A percentile compares a stretch with the other conserved stretches of the same genome.
Evolutionary conservation across 2,113 vertebrate species (phyloP).

Genomic region (Antigone vipio): DNA sequence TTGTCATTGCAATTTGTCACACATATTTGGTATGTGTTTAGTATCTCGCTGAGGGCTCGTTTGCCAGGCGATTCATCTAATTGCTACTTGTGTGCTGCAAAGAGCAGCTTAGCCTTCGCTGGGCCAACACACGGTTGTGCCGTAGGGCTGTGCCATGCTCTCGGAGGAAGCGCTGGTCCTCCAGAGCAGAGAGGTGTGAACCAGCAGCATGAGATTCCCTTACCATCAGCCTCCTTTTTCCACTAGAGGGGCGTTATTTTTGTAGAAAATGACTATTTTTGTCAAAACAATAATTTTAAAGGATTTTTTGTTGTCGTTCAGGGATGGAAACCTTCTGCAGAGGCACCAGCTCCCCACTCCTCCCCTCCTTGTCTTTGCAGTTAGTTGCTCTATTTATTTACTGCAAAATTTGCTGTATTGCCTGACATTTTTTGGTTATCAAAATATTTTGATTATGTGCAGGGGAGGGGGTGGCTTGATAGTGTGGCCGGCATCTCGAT

Average conservation of each 20-base stretch:
- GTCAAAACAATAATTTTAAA: neutral
- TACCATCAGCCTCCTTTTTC: neutral
- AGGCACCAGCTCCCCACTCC: neutral
- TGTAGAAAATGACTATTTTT: neutral
- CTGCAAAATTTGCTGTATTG: conserved; percentile 25
- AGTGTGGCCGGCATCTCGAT: rapidly evolving
- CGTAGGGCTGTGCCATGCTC: neutral
- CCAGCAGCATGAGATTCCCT: neutral
- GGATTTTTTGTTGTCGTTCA: neutral
- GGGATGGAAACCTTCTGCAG: neutral
- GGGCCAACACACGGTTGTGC: rapidly evolving
- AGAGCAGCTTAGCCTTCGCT: rapidly evolving
- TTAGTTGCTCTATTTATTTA: conserved; percentile 42
- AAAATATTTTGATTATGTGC: conserved; percentile 56
- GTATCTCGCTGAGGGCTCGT: neutral
- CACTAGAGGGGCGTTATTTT: neutral
- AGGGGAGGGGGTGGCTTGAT: neutral
- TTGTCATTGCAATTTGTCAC: conserved; percentile 41
- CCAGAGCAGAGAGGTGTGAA: neutral
- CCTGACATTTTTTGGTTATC: conserved; percentile 33
- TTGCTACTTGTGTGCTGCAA: rapidly evolving
- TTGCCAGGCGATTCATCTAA: neutral
- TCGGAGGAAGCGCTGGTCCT: rapidly evolving
- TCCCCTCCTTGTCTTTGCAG: neutral
- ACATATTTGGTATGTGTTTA: neutral